A percentile compares a stretch with the other conserved stretches of the same genome.
Evolutionary conservation across 1,140 invertebrate genomes (phyloP).

Genomic region (Bombus confusus): DNA sequence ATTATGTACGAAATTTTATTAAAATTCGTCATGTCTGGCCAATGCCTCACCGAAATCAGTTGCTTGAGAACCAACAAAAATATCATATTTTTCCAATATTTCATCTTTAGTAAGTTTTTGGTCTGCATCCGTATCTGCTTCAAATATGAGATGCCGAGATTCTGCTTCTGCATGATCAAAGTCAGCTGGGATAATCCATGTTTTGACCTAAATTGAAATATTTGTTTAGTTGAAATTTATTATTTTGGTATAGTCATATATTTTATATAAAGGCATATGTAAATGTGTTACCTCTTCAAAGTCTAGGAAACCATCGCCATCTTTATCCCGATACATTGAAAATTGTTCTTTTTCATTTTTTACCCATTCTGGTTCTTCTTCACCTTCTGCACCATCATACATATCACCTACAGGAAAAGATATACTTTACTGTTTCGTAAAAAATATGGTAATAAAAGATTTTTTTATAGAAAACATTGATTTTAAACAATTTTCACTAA

Average conservation of each 20-base stretch:
- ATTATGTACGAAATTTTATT: constrained; percentile 63
- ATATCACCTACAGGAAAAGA: constrained; percentile 87
- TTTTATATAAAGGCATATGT: constrained; percentile 25
- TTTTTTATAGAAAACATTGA: background rate
- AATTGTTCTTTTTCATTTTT: constrained; percentile 97
- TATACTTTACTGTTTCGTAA: background rate
- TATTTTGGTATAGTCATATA: constrained; percentile 3
- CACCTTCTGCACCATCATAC: constrained; percentile 88
- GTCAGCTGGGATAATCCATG: constrained; percentile 98
- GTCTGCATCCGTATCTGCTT: constrained; percentile 96
- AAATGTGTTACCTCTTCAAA: constrained; percentile 88
- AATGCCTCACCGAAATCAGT: constrained; percentile 99
- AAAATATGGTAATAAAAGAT: background rate
- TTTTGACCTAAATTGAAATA: constrained; percentile 84
- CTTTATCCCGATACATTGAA: constrained; percentile 90
- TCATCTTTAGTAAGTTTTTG: constrained; percentile 95
- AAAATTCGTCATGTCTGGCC: constrained; percentile 97
- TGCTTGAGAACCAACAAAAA: constrained; percentile 99
- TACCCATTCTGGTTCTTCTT: constrained; percentile 98
- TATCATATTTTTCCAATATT: constrained; percentile 97
- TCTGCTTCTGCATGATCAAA: constrained; percentile 99
- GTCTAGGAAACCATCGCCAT: constrained; percentile 95
- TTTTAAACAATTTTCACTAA: background rate
- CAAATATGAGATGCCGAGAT: constrained; percentile 96
- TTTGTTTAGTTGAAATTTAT: constrained; percentile 10